Percentiles rank a stretch among this genome's conserved stretches.
Conservation (phyloP, 2,888 invertebrate species). For the Zelleria hepariella region DNA sequence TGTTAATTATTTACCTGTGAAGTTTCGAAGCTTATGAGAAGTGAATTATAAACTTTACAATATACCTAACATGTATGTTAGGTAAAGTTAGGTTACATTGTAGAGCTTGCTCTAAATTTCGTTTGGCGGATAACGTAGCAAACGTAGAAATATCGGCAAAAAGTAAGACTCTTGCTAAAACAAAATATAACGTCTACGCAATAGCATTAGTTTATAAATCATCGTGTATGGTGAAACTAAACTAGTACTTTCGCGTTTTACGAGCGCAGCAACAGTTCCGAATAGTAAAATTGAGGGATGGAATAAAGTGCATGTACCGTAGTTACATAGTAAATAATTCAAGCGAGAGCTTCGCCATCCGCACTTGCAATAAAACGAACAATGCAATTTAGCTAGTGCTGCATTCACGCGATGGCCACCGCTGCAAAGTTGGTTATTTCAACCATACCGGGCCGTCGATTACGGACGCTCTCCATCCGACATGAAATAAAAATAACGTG, state of each 20-base stretch:
- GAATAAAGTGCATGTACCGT: slow-evolving; percentile 60
- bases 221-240: neutral
- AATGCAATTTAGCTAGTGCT: slow-evolving; percentile 65
- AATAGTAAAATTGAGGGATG: slow-evolving; percentile 48
- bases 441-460: slow-evolving; percentile 29
- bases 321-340: slow-evolving; percentile 66
- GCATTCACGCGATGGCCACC: slow-evolving; percentile 51
- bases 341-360: slow-evolving; percentile 54
- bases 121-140: neutral
- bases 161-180: neutral
- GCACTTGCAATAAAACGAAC: slow-evolving; percentile 65
- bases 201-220: neutral
- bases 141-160: neutral
- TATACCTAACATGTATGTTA: too few relatives aligned
- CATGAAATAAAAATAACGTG: slow-evolving; percentile 30
- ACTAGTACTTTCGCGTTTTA: neutral
- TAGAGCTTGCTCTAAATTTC: neutral
- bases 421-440: slow-evolving; percentile 41
- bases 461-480: slow-evolving; percentile 25
- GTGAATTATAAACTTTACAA: neutral
- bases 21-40: neutral
- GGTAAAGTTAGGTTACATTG: too few relatives aligned
- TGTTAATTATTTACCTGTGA: neutral
- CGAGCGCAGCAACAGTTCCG: neutral
- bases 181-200: neutral